Conservation (phyloP, 2,113 vertebrate genomes). For the Solenodon paradoxus region DNA sequence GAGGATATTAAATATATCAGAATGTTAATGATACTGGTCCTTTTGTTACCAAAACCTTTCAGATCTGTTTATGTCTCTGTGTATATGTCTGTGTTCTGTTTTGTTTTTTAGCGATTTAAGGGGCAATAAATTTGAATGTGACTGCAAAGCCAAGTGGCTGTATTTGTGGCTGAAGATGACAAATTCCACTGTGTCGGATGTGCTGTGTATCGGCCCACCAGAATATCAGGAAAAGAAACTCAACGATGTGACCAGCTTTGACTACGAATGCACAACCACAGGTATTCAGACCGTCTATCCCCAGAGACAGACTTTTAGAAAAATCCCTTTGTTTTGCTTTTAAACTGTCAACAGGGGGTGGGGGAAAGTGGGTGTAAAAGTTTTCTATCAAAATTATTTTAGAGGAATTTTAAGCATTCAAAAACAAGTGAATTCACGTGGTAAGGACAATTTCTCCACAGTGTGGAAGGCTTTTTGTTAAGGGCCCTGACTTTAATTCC, state of each 20-base stretch:
- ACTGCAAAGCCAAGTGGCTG: conserved; percentile 98
- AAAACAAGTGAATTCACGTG: not conserved
- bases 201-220: conserved; percentile 91
- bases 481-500: conserved; percentile 65
- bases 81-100: conserved; percentile 3
- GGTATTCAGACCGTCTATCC: conserved; percentile 82
- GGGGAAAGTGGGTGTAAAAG: conserved; percentile 15
- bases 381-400: conserved; percentile 1
- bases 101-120: conserved; percentile 91
- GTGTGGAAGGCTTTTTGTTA: not conserved
- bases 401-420: not conserved
- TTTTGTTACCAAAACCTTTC: conserved; percentile 59
- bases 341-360: conserved; percentile 3
- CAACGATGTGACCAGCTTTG: conserved; percentile 93
- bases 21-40: conserved; percentile 57
- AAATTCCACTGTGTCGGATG: conserved; percentile 97
- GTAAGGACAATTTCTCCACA: not conserved
- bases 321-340: not conserved
- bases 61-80: conserved; percentile 72
- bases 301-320: not conserved
- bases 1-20: conserved; percentile 55
- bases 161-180: conserved; percentile 97
- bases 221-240: conserved; percentile 96
- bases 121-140: conserved; percentile 97
- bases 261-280: conserved; percentile 95